Conservation (phyloP, 2,888 invertebrate species). For the Mythimna impura region DNA sequence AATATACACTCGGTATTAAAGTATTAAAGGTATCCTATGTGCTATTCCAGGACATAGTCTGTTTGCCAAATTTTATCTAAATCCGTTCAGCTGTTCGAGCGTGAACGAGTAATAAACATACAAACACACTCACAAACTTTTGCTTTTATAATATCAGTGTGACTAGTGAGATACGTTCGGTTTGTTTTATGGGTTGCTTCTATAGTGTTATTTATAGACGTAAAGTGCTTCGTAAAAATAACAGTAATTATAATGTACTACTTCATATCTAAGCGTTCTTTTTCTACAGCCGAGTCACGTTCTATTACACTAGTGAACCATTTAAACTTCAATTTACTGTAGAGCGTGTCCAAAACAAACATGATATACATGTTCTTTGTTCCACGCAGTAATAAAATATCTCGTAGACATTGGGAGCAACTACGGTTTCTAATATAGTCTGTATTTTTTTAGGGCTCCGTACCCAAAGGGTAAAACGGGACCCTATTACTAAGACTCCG, state of each 20-base stretch:
- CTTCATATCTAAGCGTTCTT: constrained; percentile 3
- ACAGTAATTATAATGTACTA: neutral
- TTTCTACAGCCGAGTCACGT: constrained; percentile 18
- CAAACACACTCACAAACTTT: too few species aligned
- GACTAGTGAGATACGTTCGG: too few species aligned
- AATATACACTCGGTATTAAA: too few species aligned
- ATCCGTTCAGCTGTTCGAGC: too few species aligned
- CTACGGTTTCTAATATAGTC: constrained; percentile 41
- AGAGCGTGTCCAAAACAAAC: constrained; percentile 20
- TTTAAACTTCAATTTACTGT: constrained; percentile 34
- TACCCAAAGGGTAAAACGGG: too few species aligned
- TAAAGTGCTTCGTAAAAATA: neutral
- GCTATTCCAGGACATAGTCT: too few species aligned
- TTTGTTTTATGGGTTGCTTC: neutral
- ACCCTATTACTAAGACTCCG: too few species aligned
- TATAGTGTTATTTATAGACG: neutral
- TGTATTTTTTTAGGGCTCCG: neutral
- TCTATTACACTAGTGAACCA: constrained; percentile 20
- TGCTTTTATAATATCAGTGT: too few species aligned
- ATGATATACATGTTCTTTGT: constrained; percentile 35
- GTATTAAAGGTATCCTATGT: too few species aligned
- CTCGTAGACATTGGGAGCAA: constrained; percentile 32
- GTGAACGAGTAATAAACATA: too few species aligned
- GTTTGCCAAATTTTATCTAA: too few species aligned
- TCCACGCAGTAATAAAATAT: constrained; percentile 44